Conservation (phyloP, 2,113 vertebrate genomes). For the Acanthochromis polyacanthus region DNA sequence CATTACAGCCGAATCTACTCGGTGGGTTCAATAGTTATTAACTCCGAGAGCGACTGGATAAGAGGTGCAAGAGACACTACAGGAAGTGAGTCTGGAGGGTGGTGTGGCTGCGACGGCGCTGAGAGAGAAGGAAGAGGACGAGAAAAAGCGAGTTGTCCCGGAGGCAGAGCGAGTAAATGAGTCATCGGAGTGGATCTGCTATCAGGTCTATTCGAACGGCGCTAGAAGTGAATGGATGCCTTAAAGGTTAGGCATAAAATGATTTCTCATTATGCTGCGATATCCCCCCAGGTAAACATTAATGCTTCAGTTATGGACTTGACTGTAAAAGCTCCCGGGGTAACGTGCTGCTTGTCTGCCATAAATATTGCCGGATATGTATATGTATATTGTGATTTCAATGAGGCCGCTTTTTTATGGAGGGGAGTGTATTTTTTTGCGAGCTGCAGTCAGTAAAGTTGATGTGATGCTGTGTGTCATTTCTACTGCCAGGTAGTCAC, state of each 20-base stretch:
- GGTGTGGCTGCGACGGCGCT: not conserved
- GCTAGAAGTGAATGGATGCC: constrained; percentile 74
- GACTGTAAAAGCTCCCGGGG: constrained; percentile 69
- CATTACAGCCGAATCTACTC: constrained; percentile 22
- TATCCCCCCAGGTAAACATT: constrained; percentile 77
- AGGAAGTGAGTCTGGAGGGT: constrained; percentile 10
- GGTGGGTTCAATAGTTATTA: constrained; percentile 28
- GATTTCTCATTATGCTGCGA: constrained; percentile 74
- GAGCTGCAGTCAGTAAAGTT: constrained; percentile 64
- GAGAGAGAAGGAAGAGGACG: constrained; percentile 14
- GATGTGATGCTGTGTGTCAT: constrained; percentile 69
- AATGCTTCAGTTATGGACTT: constrained; percentile 78
- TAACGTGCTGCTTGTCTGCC: constrained; percentile 51
- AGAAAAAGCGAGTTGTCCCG: constrained; percentile 43
- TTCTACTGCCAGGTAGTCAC: constrained; percentile 66
- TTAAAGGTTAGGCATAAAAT: constrained; percentile 78
- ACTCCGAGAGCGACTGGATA: constrained; percentile 26
- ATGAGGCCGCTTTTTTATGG: constrained; percentile 47
- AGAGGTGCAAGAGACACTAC: constrained; percentile 4
- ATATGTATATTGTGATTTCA: constrained; percentile 53
- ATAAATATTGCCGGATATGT: constrained; percentile 62
- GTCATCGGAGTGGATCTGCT: constrained; percentile 71
- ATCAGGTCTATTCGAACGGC: constrained; percentile 69
- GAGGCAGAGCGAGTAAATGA: constrained; percentile 75
- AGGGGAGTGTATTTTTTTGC: constrained; percentile 51